phyloP scores from a whole-genome alignment of 2,113 vertebrate genomes.

The Otus sunia region DNA sequence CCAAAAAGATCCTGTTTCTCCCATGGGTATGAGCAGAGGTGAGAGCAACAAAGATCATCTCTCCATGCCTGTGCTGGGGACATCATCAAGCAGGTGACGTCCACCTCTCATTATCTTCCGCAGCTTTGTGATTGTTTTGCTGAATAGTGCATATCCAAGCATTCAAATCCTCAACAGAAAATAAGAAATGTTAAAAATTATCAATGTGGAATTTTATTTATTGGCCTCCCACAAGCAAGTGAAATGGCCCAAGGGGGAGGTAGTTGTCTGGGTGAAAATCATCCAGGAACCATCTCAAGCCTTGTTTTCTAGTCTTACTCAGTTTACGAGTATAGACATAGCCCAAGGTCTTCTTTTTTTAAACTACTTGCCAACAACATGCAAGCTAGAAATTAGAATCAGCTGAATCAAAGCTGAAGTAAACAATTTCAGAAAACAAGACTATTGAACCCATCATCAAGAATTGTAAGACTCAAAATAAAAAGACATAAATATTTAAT shows the following conservation, averaged over 20 bases:
- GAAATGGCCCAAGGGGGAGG: background rate
- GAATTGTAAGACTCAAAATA: background rate
- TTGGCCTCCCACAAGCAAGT: background rate
- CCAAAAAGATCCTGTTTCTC: background rate
- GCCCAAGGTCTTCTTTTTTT: background rate
- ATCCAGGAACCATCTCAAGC: background rate
- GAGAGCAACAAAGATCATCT: background rate
- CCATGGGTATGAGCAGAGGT: background rate
- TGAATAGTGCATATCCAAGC: background rate
- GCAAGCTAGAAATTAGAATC: background rate
- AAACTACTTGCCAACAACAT: background rate
- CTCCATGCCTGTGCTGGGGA: fast-evolving
- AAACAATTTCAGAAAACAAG: background rate
- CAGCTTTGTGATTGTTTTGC: background rate
- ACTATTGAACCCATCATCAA: background rate
- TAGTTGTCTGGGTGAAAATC: background rate
- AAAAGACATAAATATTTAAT: background rate
- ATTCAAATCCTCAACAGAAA: background rate
- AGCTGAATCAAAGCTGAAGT: background rate
- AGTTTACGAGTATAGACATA: background rate
- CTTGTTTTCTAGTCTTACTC: background rate
- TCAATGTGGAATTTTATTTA: background rate
- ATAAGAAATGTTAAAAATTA: background rate
- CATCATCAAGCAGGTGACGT: fast-evolving
- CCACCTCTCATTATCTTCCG: background rate